Evolutionary conservation across 2,113 vertebrate genomes (phyloP).

Genomic region (Phasianus colchicus): DNA sequence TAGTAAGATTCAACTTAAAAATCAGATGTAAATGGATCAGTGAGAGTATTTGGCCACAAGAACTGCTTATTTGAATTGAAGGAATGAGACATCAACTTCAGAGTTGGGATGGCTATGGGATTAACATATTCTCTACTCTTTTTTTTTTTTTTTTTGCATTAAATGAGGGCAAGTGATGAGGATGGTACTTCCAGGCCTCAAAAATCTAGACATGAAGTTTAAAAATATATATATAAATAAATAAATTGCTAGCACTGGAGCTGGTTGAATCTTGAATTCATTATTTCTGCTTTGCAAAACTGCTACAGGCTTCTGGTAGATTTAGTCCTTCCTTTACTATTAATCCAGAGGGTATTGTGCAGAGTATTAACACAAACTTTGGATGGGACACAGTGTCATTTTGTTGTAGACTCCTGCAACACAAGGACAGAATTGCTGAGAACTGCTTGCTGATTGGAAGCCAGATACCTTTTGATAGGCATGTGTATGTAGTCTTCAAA

Average conservation of each 20-base stretch:
- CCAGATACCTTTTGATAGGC: accelerated
- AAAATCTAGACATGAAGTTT: not conserved
- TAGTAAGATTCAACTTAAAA: not conserved
- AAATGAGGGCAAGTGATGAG: not conserved
- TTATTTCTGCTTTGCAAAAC: not conserved
- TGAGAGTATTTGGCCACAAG: not conserved
- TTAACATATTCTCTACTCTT: not conserved
- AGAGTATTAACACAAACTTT: not conserved
- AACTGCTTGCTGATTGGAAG: not conserved
- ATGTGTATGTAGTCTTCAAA: not conserved
- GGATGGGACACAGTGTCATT: not conserved
- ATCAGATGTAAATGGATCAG: not conserved
- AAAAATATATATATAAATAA: too few species aligned
- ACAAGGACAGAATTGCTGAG: not conserved
- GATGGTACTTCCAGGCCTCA: not conserved
- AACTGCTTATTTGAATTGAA: not conserved
- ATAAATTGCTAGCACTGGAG: not conserved
- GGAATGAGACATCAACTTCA: not conserved
- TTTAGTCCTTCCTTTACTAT: not conserved
- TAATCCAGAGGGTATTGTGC: not conserved
- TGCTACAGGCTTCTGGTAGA: not conserved
- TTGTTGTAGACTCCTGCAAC: not conserved
- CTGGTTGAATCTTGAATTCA: not conserved
- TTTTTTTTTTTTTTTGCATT: not conserved
- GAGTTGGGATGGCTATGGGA: not conserved